phyloP scores from a whole-genome alignment of 1,140 invertebrate genomes.

The Vanessa tameamea region DNA sequence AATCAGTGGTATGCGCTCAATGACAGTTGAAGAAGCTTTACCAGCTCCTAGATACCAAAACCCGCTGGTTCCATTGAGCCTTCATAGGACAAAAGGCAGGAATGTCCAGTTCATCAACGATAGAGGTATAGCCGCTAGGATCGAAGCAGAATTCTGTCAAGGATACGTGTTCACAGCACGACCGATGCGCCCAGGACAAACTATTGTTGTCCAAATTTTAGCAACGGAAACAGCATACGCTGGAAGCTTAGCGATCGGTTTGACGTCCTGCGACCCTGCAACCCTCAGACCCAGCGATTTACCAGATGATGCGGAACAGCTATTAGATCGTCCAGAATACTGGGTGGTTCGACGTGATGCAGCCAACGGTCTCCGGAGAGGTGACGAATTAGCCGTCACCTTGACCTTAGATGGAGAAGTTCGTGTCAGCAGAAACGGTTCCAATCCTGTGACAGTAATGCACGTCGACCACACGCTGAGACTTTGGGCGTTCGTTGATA shows the following conservation, averaged over 20 bases:
- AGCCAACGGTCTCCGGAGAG: conserved; percentile 89
- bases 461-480: conserved; percentile 94
- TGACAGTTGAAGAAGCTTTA: conserved; percentile 81
- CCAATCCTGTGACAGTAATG: conserved; percentile 91
- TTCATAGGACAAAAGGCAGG: conserved; percentile 90
- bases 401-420: conserved; percentile 93
- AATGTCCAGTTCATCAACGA: conserved; percentile 92
- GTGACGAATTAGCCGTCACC: conserved; percentile 95
- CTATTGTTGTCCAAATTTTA: conserved; percentile 92
- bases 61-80: conserved; percentile 84
- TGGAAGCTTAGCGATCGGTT: conserved; percentile 93
- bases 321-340: conserved; percentile 97
- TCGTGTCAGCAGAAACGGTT: conserved; percentile 92
- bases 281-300: conserved; percentile 87
- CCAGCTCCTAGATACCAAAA: conserved; percentile 86
- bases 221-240: conserved; percentile 92
- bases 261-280: conserved; percentile 95
- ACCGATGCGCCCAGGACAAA: conserved; percentile 92
- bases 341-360: conserved; percentile 98
- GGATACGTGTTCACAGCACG: conserved; percentile 96
- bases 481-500: conserved; percentile 97
- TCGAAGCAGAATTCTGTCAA: conserved; percentile 94
- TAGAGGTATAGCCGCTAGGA: conserved; percentile 89
- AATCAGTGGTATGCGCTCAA: conserved; percentile 80
- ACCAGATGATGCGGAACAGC: conserved; percentile 95